A percentile compares a stretch with the other conserved stretches of the same genome.
phyloP scores from a whole-genome alignment of 2,888 invertebrate species.

The Stenurella melanura region DNA sequence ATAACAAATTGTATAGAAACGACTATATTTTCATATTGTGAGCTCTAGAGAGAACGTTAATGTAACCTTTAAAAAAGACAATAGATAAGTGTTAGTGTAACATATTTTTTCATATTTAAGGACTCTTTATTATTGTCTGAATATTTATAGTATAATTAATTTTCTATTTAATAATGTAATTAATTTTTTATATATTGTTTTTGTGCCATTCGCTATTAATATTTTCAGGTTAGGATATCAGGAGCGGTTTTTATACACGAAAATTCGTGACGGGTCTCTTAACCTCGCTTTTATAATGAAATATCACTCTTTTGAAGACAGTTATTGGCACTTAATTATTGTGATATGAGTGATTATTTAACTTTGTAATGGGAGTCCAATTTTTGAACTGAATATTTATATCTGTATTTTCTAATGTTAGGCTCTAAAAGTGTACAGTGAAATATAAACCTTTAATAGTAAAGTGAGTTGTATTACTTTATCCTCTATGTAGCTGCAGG shows the following conservation, averaged over 20 bases:
- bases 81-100: slow-evolving; percentile 63
- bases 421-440: slow-evolving; percentile 65
- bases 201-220: slow-evolving; percentile 64
- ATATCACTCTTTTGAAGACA: slow-evolving; percentile 44
- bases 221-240: slow-evolving; percentile 22
- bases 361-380: slow-evolving; percentile 64
- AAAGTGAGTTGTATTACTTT: neutral
- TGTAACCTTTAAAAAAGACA: slow-evolving; percentile 62
- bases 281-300: slow-evolving; percentile 31
- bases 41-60: slow-evolving; percentile 42
- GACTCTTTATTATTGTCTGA: slow-evolving; percentile 60
- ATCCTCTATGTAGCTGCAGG: neutral
- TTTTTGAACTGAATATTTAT: slow-evolving; percentile 68
- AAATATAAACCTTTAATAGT: slow-evolving; percentile 63
- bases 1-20: slow-evolving; percentile 58
- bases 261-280: slow-evolving; percentile 25
- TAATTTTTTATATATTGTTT: slow-evolving; percentile 55
- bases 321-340: slow-evolving; percentile 68
- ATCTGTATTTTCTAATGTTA: slow-evolving; percentile 66
- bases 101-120: slow-evolving; percentile 54
- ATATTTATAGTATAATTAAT: slow-evolving; percentile 60
- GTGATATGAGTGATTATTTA: slow-evolving; percentile 68
- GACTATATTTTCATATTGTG: slow-evolving; percentile 60
- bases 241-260: slow-evolving; percentile 15
- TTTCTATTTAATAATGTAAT: slow-evolving; percentile 54